These are phyloP conservation scores for Streptopelia turtur DNA, from an alignment of 2,797 vertebrate genomes.

Conservation along the genomic window DNA sequence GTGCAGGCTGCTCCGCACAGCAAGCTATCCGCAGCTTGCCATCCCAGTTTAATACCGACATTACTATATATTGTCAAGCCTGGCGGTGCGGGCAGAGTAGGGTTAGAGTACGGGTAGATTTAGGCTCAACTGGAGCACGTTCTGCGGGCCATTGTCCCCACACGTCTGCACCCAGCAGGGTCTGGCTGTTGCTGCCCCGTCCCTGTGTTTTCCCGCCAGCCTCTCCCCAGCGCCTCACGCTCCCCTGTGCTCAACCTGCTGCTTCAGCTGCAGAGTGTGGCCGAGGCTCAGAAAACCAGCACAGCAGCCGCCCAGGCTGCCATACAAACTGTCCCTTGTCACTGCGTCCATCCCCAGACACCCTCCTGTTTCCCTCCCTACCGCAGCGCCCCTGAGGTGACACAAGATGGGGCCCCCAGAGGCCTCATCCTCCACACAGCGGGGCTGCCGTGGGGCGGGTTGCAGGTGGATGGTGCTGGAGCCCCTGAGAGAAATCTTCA, in stretches of 20 bases:
- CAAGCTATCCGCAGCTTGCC: neutral
- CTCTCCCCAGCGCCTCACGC: fast-evolving
- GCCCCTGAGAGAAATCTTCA: neutral
- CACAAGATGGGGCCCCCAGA: neutral
- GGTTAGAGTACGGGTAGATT: neutral
- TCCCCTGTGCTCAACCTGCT: neutral
- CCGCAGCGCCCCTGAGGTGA: neutral
- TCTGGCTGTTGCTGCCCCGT: neutral
- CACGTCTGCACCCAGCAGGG: fast-evolving
- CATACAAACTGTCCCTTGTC: neutral
- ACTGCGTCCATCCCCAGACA: neutral
- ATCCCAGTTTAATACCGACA: neutral
- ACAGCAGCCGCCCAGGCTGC: neutral
- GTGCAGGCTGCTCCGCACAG: neutral
- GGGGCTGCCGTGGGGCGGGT: no score
- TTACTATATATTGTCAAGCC: neutral
- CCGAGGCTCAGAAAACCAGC: neutral
- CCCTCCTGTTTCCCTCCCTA: neutral
- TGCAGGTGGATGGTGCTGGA: neutral
- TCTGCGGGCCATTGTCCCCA: neutral
- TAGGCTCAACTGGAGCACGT: neutral
- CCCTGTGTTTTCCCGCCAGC: fast-evolving
- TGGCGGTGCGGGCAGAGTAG: fast-evolving
- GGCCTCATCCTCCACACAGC: neutral
- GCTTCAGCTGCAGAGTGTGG: neutral